phyloP scores from a whole-genome alignment of 2,797 vertebrate genomes.

The Periparus ater region DNA sequence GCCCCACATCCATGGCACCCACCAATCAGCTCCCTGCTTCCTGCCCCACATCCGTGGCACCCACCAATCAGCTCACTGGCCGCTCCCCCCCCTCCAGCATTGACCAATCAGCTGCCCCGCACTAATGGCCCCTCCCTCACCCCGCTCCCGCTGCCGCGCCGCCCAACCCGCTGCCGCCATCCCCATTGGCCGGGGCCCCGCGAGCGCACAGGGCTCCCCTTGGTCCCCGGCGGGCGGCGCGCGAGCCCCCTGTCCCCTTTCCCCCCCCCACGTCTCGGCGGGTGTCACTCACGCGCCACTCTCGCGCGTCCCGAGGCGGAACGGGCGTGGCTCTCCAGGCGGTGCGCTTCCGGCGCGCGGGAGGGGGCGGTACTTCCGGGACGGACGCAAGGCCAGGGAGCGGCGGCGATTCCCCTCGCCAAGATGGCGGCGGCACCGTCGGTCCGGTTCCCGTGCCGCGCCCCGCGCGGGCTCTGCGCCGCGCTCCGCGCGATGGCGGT shows the following conservation, averaged over 20 bases:
- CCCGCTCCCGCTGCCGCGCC: not conserved
- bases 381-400: not conserved
- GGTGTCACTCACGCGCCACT: not conserved
- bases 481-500: slow-evolving; percentile 27
- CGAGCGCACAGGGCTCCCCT: not conserved
- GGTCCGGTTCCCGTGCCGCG: not conserved
- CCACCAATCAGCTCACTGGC: not conserved
- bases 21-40: not conserved
- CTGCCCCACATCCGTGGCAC: not conserved
- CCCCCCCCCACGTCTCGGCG: too few species aligned
- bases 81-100: not conserved
- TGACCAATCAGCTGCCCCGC: not conserved
- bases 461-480: not conserved
- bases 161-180: not conserved
- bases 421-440: not conserved
- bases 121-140: too few species aligned
- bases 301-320: not conserved
- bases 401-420: not conserved
- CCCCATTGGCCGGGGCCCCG: not conserved
- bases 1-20: not conserved
- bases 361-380: not conserved
- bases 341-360: not conserved
- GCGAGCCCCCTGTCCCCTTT: fast-evolving
- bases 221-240: not conserved
- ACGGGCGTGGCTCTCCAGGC: not conserved